A percentile compares a stretch with the other conserved stretches of the same genome.
phyloP scores from a whole-genome alignment of 2,888 invertebrate species.

The Xestia xanthographa region DNA sequence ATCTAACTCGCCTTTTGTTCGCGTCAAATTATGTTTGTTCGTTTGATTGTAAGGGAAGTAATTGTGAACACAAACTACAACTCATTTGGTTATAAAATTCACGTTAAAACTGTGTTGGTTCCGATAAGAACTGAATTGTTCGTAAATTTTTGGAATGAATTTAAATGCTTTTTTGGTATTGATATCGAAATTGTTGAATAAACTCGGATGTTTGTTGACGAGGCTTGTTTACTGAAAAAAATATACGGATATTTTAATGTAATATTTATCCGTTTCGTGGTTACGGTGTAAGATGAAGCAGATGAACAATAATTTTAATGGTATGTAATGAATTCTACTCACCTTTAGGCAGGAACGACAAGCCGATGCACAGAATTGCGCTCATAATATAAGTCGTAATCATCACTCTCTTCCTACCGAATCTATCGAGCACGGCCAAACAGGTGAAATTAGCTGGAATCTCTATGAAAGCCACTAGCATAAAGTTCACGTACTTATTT shows the following conservation, averaged over 20 bases:
- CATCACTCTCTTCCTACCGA: constrained; percentile 92
- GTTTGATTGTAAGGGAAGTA: constrained; percentile 73
- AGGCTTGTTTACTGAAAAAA: neutral
- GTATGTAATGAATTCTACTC: constrained; percentile 64
- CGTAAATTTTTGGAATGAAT: neutral
- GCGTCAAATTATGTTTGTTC: constrained; percentile 78
- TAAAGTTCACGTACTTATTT: constrained; percentile 94
- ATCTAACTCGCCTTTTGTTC: constrained; percentile 77
- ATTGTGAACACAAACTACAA: constrained; percentile 61
- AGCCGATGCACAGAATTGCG: constrained; percentile 91
- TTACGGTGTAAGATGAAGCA: neutral
- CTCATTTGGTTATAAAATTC: constrained; percentile 50
- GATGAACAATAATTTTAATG: neutral
- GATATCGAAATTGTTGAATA: neutral
- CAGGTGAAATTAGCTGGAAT: constrained; percentile 93
- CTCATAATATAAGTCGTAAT: constrained; percentile 92
- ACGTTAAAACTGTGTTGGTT: constrained; percentile 24
- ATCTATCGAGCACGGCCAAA: constrained; percentile 91
- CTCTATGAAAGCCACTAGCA: constrained; percentile 92
- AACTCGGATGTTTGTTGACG: neutral
- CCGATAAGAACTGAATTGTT: constrained; percentile 11
- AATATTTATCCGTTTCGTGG: too few species aligned
- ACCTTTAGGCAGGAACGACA: constrained; percentile 91
- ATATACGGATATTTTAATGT: neutral
- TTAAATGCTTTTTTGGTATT: neutral